Evolutionary conservation across 2,113 vertebrate species (phyloP).

Genomic region (Oryzias woworae): DNA sequence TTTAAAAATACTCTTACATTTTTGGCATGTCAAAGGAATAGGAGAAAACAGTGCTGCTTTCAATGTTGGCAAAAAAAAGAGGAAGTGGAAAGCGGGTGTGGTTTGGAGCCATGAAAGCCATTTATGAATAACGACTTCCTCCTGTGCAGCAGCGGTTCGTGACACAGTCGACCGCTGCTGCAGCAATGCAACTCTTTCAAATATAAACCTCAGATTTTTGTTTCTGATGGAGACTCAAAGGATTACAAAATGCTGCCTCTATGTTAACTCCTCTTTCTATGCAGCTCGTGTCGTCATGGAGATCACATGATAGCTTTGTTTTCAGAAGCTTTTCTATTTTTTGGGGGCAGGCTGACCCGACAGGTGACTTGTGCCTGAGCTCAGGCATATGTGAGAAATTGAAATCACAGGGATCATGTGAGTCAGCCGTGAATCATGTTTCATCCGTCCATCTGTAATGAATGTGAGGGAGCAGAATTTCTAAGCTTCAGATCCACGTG

Average conservation of each 20-base stretch:
- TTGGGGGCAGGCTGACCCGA: constrained; percentile 11
- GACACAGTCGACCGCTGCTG: constrained; percentile 39
- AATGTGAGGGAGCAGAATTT: too few relatives aligned
- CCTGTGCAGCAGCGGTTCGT: constrained; percentile 22
- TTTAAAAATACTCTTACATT: constrained; percentile 8
- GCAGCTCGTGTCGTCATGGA: constrained; percentile 3
- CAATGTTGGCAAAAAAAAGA: constrained; percentile 14
- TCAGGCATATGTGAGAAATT: constrained; percentile 11
- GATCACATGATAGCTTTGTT: constrained; percentile 38
- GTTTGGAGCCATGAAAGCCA: constrained; percentile 25
- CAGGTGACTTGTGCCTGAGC: constrained; percentile 16
- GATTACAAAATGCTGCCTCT: constrained; percentile 35
- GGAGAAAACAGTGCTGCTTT: constrained; percentile 23
- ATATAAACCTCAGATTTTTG: constrained; percentile 23
- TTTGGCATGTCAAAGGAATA: constrained; percentile 26
- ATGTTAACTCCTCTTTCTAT: constrained; percentile 42
- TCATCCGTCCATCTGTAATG: constrained; percentile 17
- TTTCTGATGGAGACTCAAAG: constrained; percentile 6
- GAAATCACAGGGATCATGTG: neutral
- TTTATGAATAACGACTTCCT: constrained; percentile 38
- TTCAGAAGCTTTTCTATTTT: constrained; percentile 21
- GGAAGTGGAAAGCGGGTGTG: constrained; percentile 47
- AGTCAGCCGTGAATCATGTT: constrained; percentile 5
- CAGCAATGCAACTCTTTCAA: neutral
- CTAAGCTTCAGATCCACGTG: too few relatives aligned